Conservation (phyloP, 2,888 invertebrate genomes). For the Hypomecis punctinalis region DNA sequence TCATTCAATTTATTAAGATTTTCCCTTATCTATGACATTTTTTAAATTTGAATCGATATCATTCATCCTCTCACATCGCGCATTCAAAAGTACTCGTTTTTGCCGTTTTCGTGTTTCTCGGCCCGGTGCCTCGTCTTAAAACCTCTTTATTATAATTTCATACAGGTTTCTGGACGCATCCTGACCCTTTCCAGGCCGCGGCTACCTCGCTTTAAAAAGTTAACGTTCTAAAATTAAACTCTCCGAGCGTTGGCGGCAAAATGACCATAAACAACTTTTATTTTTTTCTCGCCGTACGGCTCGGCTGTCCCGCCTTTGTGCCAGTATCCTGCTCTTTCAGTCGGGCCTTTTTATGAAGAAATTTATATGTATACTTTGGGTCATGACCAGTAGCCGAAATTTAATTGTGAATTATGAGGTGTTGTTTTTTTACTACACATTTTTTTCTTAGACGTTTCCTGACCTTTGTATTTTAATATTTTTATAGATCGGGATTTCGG, state of each 20-base stretch:
- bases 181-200: constrained; percentile 36
- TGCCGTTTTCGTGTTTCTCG: too few relatives aligned
- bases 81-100: too few relatives aligned
- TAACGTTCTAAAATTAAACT: constrained; percentile 78
- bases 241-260: constrained; percentile 78
- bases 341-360: constrained; percentile 81
- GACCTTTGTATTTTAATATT: constrained; percentile 62
- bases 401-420: constrained; percentile 84
- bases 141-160: constrained; percentile 27
- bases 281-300: constrained; percentile 69
- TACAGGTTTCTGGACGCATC: constrained; percentile 40
- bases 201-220: constrained; percentile 53
- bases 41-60: too few relatives aligned
- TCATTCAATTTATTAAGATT: too few relatives aligned
- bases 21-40: too few relatives aligned
- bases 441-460: constrained; percentile 69
- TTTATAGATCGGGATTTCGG: constrained; percentile 58
- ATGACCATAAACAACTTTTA: constrained; percentile 78
- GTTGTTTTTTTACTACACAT: constrained; percentile 53
- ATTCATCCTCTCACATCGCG: too few relatives aligned
- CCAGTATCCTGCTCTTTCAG: constrained; percentile 81
- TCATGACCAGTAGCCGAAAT: constrained; percentile 82
- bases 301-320: constrained; percentile 73
- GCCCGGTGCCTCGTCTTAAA: too few relatives aligned
- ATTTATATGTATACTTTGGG: constrained; percentile 83